Evolutionary conservation across 2,113 vertebrate species (phyloP).

Genomic region (Cygnus atratus): DNA sequence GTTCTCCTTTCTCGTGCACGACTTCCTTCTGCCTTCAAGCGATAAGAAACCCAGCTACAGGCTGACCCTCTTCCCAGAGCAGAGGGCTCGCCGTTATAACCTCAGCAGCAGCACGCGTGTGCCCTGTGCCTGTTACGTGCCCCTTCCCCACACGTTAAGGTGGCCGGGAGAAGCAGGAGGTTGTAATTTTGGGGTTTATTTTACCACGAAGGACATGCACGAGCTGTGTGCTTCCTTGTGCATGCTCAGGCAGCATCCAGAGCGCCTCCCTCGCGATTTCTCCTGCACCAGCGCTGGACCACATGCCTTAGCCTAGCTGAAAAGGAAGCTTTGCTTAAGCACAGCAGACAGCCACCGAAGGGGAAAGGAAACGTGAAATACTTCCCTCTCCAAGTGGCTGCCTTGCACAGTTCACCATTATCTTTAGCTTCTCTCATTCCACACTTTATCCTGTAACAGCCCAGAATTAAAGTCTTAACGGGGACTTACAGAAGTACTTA

Average conservation of each 20-base stretch:
- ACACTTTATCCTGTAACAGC: not conserved
- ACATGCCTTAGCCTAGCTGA: not conserved
- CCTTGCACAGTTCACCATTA: slow-evolving; percentile 1
- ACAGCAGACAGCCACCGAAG: not conserved
- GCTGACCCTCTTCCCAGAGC: slow-evolving; percentile 3
- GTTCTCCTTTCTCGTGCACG: not conserved
- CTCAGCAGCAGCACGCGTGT: not conserved
- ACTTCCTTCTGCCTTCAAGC: slow-evolving; percentile 59
- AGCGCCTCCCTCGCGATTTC: not conserved
- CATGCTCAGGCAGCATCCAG: not conserved
- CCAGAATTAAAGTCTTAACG: slow-evolving; percentile 48
- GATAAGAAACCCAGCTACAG: slow-evolving; percentile 58
- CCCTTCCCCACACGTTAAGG: rapidly evolving
- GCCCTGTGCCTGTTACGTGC: rapidly evolving
- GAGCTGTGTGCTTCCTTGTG: slow-evolving; percentile 10
- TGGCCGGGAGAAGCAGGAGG: not conserved
- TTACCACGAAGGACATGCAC: not conserved
- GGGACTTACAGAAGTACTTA: slow-evolving; percentile 55
- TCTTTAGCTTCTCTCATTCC: slow-evolving; percentile 23
- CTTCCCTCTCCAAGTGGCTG: not conserved
- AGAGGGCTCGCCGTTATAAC: not conserved
- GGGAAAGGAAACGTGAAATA: not conserved
- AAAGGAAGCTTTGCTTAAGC: slow-evolving; percentile 6
- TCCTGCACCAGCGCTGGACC: not conserved
- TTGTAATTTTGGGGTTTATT: not conserved